These are phyloP conservation scores for Aphidius gifuensis DNA, from an alignment of 1,140 invertebrate species.

Conservation along the genomic window DNA sequence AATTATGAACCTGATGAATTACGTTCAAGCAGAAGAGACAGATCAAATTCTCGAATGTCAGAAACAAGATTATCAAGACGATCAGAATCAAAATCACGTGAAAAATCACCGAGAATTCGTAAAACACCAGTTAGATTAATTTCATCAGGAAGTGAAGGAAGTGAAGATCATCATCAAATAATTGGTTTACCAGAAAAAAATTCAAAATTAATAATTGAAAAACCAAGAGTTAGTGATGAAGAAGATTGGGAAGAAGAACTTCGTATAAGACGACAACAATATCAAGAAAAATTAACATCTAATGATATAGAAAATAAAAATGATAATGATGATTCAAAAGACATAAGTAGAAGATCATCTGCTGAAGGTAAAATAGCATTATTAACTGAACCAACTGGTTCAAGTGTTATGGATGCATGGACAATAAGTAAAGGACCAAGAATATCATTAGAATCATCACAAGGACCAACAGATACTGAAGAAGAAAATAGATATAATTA, in stretches of 20 bases:
- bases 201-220: slow-evolving; percentile 23
- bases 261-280: slow-evolving; percentile 38
- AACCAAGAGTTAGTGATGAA: slow-evolving; percentile 41
- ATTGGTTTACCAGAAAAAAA: slow-evolving; percentile 5
- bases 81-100: slow-evolving; percentile 3
- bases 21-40: slow-evolving; percentile 3
- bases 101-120: slow-evolving; percentile 4
- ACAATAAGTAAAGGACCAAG: slow-evolving; percentile 43
- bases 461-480: slow-evolving; percentile 47
- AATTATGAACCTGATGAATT: background rate
- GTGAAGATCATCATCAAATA: slow-evolving; percentile 27
- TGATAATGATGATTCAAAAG: slow-evolving; percentile 35
- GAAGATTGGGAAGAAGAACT: slow-evolving; percentile 50
- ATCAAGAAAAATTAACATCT: slow-evolving; percentile 30
- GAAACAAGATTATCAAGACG: slow-evolving; percentile 2
- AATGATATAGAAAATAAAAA: slow-evolving; percentile 31
- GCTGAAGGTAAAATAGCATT: slow-evolving; percentile 50
- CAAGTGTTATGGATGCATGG: slow-evolving; percentile 48
- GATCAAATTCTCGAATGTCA: slow-evolving; percentile 4
- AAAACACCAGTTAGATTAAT: slow-evolving; percentile 22
- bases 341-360: slow-evolving; percentile 45
- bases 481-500: slow-evolving; percentile 35
- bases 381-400: slow-evolving; percentile 41
- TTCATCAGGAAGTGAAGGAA: slow-evolving; percentile 42
- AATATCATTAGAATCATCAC: slow-evolving; percentile 39